Evolutionary conservation across 2,113 vertebrate genomes (phyloP).

Genomic region (Zapornia atra): DNA sequence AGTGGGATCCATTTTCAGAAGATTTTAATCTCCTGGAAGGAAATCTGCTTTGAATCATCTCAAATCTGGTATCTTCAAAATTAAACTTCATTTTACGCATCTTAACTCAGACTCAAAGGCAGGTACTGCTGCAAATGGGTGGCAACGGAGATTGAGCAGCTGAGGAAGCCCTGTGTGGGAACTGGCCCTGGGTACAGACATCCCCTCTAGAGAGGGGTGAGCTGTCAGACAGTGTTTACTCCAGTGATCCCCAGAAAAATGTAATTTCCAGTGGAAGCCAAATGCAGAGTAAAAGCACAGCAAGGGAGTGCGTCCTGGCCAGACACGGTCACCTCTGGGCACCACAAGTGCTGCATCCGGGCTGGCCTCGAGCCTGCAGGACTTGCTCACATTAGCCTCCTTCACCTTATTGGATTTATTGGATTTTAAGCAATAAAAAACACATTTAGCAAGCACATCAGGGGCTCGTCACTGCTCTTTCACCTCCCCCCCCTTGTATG

Average conservation of each 20-base stretch:
- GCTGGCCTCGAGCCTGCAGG: background rate
- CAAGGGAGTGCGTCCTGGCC: background rate
- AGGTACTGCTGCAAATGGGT: background rate
- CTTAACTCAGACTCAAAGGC: background rate
- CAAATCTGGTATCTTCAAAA: background rate
- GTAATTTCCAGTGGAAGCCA: background rate
- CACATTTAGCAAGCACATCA: slow-evolving; percentile 21
- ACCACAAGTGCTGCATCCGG: fast-evolving
- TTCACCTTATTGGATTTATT: slow-evolving; percentile 15
- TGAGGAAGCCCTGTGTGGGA: fast-evolving
- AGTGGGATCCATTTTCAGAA: background rate
- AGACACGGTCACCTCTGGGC: fast-evolving
- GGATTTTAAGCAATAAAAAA: slow-evolving; percentile 44
- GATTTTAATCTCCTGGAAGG: background rate
- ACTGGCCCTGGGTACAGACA: background rate
- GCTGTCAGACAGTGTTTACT: background rate
- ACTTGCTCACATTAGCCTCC: background rate
- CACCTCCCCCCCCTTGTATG: background rate
- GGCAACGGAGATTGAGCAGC: background rate
- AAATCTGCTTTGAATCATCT: background rate
- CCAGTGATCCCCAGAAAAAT: background rate
- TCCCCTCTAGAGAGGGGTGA: background rate
- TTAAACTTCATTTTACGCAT: background rate
- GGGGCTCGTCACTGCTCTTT: slow-evolving; percentile 25
- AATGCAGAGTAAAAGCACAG: background rate